Conservation (phyloP, 2,113 vertebrate genomes). For the Otolemur garnettii region DNA sequence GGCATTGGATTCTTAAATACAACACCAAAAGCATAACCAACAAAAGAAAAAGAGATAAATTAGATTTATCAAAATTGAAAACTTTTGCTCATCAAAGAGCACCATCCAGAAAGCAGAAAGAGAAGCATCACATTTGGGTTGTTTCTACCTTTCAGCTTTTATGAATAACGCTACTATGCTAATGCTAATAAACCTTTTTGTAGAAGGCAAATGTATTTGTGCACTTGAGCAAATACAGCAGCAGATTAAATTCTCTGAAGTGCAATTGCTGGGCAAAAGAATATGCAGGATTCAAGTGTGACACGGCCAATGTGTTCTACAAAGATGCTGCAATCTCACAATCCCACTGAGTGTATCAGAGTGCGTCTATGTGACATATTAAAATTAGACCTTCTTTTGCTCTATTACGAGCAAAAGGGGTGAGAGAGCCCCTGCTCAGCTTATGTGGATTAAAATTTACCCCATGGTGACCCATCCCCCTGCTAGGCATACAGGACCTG, state of each 20-base stretch:
- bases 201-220: neutral
- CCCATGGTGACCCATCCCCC: neutral
- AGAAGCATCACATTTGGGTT: neutral
- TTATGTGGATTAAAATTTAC: neutral
- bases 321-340: neutral
- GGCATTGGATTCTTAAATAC: neutral
- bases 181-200: neutral
- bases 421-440: neutral
- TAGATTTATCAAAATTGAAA: neutral
- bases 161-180: too few relatives aligned
- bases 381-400: neutral
- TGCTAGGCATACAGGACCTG: neutral
- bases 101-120: neutral
- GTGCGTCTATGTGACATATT: neutral
- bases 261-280: neutral
- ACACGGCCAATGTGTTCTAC: neutral
- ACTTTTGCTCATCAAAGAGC: neutral
- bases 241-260: neutral
- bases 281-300: neutral
- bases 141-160: too few relatives aligned
- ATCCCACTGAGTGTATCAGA: accelerated
- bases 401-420: neutral
- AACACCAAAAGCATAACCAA: neutral
- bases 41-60: neutral
- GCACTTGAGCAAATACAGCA: neutral